Conservation (phyloP, 1,140 invertebrate genomes). For the Drosophila parabipectinata region DNA sequence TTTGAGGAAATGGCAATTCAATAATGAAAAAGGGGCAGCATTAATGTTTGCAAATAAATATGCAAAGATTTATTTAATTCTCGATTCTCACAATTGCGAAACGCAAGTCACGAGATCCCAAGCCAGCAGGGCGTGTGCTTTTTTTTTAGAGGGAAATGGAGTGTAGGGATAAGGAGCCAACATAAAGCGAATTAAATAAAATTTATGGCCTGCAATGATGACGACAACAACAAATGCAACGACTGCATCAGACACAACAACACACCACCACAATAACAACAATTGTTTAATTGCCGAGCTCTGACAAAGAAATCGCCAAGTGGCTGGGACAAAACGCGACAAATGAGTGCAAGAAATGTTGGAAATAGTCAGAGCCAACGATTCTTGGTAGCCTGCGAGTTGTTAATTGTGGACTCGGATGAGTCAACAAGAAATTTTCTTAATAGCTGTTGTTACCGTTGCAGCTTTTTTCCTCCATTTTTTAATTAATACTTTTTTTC, state of each 20-base stretch:
- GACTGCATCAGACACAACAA: slow-evolving; percentile 33
- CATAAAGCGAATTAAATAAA: slow-evolving; percentile 64
- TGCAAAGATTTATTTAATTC: slow-evolving; percentile 81
- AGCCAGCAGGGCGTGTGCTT: slow-evolving; percentile 69
- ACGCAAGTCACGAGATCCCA: slow-evolving; percentile 73
- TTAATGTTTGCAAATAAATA: slow-evolving; percentile 73
- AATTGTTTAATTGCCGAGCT: slow-evolving; percentile 74
- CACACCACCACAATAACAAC: slow-evolving; percentile 36
- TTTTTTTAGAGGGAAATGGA: not conserved
- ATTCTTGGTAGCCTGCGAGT: slow-evolving; percentile 68
- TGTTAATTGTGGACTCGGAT: slow-evolving; percentile 78
- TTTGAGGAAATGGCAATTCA: slow-evolving; percentile 66
- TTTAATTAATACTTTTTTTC: slow-evolving; percentile 78
- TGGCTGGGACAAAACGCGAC: slow-evolving; percentile 65
- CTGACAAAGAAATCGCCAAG: slow-evolving; percentile 77
- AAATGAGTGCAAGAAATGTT: slow-evolving; percentile 76
- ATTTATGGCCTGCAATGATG: slow-evolving; percentile 65
- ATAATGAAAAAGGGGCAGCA: slow-evolving; percentile 41
- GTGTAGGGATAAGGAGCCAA: slow-evolving; percentile 7
- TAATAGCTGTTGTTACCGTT: slow-evolving; percentile 78
- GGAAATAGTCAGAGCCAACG: slow-evolving; percentile 14
- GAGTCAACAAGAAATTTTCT: slow-evolving; percentile 81
- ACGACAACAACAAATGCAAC: slow-evolving; percentile 29
- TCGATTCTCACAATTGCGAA: slow-evolving; percentile 77
- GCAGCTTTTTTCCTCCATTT: slow-evolving; percentile 64